A percentile compares a stretch with the other conserved stretches of the same genome.
Evolutionary conservation across 2,888 invertebrate genomes (phyloP).

Genomic region (Rhagonycha lutea): DNA sequence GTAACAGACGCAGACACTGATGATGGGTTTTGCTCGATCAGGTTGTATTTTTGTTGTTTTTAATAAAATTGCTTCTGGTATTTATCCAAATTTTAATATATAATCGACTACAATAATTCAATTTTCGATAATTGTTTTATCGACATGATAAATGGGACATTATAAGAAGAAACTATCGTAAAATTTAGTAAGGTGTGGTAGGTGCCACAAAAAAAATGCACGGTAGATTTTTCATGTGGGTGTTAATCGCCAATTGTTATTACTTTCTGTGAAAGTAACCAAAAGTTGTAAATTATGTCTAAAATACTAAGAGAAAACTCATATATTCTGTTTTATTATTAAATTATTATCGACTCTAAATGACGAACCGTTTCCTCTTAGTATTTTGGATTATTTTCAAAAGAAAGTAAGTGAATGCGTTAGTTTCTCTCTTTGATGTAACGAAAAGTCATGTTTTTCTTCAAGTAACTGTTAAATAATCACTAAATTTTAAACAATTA

Average conservation of each 20-base stretch:
- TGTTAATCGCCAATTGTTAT: background rate
- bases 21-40: slow-evolving; percentile 24
- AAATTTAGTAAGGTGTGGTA: background rate
- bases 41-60: slow-evolving; percentile 33
- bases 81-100: background rate
- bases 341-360: background rate
- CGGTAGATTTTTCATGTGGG: background rate
- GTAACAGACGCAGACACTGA: slow-evolving; percentile 45
- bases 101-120: background rate
- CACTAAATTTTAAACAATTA: background rate
- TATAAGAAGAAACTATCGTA: background rate
- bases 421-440: background rate
- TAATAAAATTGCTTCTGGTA: background rate
- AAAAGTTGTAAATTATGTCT: background rate
- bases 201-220: background rate
- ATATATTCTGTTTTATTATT: background rate
- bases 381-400: background rate
- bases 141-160: background rate
- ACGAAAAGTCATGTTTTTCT: background rate
- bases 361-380: background rate
- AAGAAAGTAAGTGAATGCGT: background rate
- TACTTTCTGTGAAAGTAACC: background rate
- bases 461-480: background rate
- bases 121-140: background rate
- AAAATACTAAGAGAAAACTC: background rate